These are phyloP conservation scores for Acrobasis consociella DNA, from an alignment of 2,888 invertebrate species.

Conservation along the genomic window DNA sequence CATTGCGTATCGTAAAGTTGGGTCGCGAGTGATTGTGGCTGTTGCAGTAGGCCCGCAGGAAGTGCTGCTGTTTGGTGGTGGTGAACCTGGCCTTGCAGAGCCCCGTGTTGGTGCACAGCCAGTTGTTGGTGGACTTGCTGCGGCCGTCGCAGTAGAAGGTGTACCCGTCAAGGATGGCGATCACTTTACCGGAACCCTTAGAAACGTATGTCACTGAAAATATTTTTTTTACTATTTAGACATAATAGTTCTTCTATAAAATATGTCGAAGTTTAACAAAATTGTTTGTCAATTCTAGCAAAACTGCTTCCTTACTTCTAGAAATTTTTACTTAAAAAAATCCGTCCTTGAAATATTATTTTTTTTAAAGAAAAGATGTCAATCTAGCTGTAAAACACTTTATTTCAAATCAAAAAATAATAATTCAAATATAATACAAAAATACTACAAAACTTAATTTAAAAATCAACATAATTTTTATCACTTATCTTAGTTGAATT, in stretches of 20 bases:
- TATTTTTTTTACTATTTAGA: neutral
- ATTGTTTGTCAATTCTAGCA: too few relatives aligned
- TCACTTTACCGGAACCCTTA: slow-evolving; percentile 31
- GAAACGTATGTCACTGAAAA: slow-evolving; percentile 35
- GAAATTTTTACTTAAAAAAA: too few relatives aligned
- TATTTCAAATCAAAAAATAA: too few relatives aligned
- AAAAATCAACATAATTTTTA: too few relatives aligned
- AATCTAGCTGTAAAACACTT: too few relatives aligned
- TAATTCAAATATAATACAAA: too few relatives aligned
- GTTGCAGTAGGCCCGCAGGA: neutral
- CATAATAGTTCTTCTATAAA: neutral
- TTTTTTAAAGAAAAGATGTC: too few relatives aligned
- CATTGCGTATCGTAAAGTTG: slow-evolving; percentile 1
- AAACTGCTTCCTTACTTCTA: too few relatives aligned
- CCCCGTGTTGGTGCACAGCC: slow-evolving; percentile 28
- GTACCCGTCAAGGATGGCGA: slow-evolving; percentile 34
- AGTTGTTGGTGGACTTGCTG: slow-evolving; percentile 15
- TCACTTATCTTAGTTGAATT: neutral
- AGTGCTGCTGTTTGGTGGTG: slow-evolving; percentile 11
- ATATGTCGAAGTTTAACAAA: too few relatives aligned
- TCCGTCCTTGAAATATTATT: too few relatives aligned
- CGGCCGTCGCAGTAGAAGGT: slow-evolving; percentile 29
- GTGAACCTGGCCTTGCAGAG: slow-evolving; percentile 31
- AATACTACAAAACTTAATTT: too few relatives aligned
- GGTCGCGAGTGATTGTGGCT: neutral